A percentile compares a stretch with the other conserved stretches of the same genome.
These are phyloP conservation scores for Heliconius erato DNA, from an alignment of 2,888 invertebrate genomes.

Conservation along the genomic window DNA sequence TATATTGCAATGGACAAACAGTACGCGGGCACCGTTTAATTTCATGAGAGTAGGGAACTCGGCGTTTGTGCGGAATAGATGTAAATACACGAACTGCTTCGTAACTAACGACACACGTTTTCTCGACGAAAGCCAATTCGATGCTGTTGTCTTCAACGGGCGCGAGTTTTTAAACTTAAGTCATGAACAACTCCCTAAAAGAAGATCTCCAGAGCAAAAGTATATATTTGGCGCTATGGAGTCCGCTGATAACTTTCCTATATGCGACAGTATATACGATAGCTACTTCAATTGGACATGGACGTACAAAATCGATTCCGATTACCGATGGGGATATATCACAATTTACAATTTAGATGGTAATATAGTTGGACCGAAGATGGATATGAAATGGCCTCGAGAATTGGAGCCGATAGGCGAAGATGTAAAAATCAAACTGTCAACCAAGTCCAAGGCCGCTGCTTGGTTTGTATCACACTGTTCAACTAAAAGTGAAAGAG, in stretches of 20 bases:
- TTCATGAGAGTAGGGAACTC: slow-evolving; percentile 50
- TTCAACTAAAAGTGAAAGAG: slow-evolving; percentile 50
- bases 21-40: slow-evolving; percentile 50
- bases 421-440: slow-evolving; percentile 51
- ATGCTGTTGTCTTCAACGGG: slow-evolving; percentile 54
- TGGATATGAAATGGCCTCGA: slow-evolving; percentile 54
- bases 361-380: slow-evolving; percentile 53
- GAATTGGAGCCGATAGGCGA: slow-evolving; percentile 51
- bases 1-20: slow-evolving; percentile 52
- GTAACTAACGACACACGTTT: slow-evolving; percentile 52
- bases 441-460: slow-evolving; percentile 56
- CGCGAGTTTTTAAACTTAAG: slow-evolving; percentile 46
- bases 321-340: slow-evolving; percentile 57
- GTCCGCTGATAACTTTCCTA: slow-evolving; percentile 65
- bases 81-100: slow-evolving; percentile 54
- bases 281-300: slow-evolving; percentile 60
- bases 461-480: slow-evolving; percentile 63
- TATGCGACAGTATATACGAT: slow-evolving; percentile 60
- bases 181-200: slow-evolving; percentile 47
- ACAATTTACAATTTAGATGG: slow-evolving; percentile 53
- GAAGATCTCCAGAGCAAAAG: slow-evolving; percentile 64
- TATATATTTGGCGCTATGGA: slow-evolving; percentile 67
- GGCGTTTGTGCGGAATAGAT: slow-evolving; percentile 51
- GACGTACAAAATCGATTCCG: slow-evolving; percentile 58
- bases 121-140: slow-evolving; percentile 45